Evolutionary conservation across 1,140 invertebrate genomes (phyloP), one percentile per base, ranked within the genome.

Genomic region (Lucilia sericata): DNA sequence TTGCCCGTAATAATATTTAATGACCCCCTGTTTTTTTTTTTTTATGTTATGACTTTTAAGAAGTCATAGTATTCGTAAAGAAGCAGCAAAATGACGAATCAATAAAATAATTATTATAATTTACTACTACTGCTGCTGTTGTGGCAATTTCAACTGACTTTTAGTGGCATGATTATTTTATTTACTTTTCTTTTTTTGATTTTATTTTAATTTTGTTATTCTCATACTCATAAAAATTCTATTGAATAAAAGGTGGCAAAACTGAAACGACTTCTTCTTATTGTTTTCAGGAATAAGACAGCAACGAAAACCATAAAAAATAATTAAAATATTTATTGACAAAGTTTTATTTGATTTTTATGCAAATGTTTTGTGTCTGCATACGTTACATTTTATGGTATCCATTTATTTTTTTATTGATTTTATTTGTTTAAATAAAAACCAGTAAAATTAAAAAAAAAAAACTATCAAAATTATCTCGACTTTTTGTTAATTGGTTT

Each of bases 51-150:
- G 55, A 60, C 55, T 60, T n/a, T 60, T n/a, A 60, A 60, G 13
- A 60, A 60, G 5, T 60, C 42, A 8, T 42, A 7, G 42, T 42
- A 3, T 42, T 42, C 42, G 42, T 42, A 8, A 42, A 42, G 42
- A n/a, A 60, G 55, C 42, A 42, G 10, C 42, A 42, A 60, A 60
- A 60, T 60, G 55, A 60, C 55, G 55, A 60, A 60, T n/a, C 55
- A 60, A 60, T 60, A 60, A 60, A 60, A 60, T n/a, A 60, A 60
- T 60, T 60, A 60, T 60, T 60, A 17, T 60, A n/a, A 60, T 60
- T 60, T 60, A 17, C 55, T 60, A 60, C 51, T 60, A 14, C 55
- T 17, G 5, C 14, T 17, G 14, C 14, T 60, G n/a, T 14, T n/a
- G 42, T 42, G 13, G 55, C 55, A 17, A 14, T 60, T 12, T 60